Percentiles rank a stretch among this genome's conserved stretches.
phyloP scores from a whole-genome alignment of 2,888 invertebrate species.

The Habrosyne pyritoides region DNA sequence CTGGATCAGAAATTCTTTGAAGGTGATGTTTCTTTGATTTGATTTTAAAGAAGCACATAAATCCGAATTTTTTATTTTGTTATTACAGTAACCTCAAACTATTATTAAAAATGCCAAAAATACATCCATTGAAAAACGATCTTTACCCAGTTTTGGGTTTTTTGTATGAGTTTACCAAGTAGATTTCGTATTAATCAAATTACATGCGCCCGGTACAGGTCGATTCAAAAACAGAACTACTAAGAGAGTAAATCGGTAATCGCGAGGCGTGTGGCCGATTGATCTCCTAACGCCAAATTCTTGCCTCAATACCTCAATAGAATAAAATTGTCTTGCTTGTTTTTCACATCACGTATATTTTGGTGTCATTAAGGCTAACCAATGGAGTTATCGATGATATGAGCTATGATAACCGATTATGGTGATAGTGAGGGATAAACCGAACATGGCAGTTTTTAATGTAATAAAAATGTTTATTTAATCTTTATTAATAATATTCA shows the following conservation, averaged over 20 bases:
- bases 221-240: slow-evolving; percentile 5
- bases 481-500: too few relatives aligned
- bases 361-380: slow-evolving; percentile 11
- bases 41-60: too few relatives aligned
- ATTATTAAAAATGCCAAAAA: too few relatives aligned
- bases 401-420: background rate
- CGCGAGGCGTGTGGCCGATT: slow-evolving; percentile 32
- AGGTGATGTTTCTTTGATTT: too few relatives aligned
- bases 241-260: slow-evolving; percentile 28
- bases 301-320: slow-evolving; percentile 42
- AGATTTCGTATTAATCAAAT: background rate
- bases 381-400: background rate
- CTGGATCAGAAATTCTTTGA: too few relatives aligned
- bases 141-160: too few relatives aligned
- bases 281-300: slow-evolving; percentile 42
- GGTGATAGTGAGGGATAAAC: background rate
- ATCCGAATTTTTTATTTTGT: too few relatives aligned
- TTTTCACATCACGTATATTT: slow-evolving; percentile 40
- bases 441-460: too few relatives aligned
- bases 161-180: too few relatives aligned
- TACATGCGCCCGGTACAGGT: background rate
- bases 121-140: too few relatives aligned
- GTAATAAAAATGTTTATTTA: too few relatives aligned
- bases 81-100: too few relatives aligned
- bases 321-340: slow-evolving; percentile 36